A percentile compares a stretch with the other conserved stretches of the same genome.
These are phyloP conservation scores for Cyanoramphus novaezelandiae DNA, from an alignment of 2,113 vertebrate species.

Conservation along the genomic window DNA sequence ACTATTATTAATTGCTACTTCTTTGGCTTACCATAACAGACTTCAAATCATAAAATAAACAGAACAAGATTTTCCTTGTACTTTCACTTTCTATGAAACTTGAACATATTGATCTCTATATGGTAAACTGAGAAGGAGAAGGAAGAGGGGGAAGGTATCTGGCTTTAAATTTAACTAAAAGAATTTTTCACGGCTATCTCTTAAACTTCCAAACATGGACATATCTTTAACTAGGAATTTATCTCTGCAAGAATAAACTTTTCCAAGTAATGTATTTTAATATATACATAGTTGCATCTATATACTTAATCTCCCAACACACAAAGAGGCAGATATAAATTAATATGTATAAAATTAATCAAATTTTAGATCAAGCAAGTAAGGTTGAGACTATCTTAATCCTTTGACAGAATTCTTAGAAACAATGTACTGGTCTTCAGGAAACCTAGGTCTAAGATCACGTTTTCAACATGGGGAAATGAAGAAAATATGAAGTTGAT, in stretches of 20 bases:
- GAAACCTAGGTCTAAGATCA: neutral
- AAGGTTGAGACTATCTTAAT: neutral
- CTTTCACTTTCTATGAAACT: neutral
- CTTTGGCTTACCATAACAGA: neutral
- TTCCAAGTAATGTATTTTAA: neutral
- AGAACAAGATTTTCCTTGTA: neutral
- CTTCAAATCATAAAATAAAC: neutral
- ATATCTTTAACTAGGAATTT: neutral
- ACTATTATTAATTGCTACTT: neutral
- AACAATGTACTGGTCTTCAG: neutral
- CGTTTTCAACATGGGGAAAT: fast-evolving
- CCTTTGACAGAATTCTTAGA: neutral
- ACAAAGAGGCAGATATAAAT: neutral
- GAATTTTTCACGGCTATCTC: neutral
- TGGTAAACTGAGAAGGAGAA: fast-evolving
- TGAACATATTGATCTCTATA: neutral
- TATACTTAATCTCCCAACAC: neutral
- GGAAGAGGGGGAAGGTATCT: neutral
- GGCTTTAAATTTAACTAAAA: neutral
- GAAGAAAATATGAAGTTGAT: neutral
- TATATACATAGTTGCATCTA: neutral
- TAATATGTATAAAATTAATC: neutral
- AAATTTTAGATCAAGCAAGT: neutral
- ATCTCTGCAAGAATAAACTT: neutral
- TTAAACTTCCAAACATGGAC: neutral